These are phyloP conservation scores for Triplophysa dalaica DNA, from an alignment of 2,113 vertebrate species.

Conservation along the genomic window DNA sequence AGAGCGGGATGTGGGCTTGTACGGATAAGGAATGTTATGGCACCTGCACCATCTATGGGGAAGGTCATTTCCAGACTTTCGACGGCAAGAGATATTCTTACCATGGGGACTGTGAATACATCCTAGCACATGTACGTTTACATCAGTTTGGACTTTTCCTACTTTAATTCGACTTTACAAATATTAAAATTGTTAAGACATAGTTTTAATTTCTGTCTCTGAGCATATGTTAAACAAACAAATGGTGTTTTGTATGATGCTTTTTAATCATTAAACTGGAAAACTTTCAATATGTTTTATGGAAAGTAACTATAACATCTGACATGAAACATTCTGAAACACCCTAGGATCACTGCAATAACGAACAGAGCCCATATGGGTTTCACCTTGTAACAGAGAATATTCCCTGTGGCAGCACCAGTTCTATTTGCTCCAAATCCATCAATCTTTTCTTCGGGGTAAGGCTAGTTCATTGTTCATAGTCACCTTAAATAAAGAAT, in stretches of 20 bases:
- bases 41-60: conserved; percentile 86
- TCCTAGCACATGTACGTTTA: conserved; percentile 82
- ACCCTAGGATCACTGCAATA: conserved; percentile 81
- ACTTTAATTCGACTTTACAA: not conserved
- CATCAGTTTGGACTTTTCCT: not conserved
- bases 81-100: conserved; percentile 86
- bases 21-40: conserved; percentile 77
- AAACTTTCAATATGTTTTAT: not conserved
- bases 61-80: conserved; percentile 88
- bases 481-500: not conserved
- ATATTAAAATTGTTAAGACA: too few species aligned
- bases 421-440: conserved; percentile 84
- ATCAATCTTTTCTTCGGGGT: conserved; percentile 88
- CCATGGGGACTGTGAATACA: conserved; percentile 86
- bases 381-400: conserved; percentile 86
- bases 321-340: not conserved
- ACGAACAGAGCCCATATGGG: conserved; percentile 60
- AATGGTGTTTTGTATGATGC: too few species aligned
- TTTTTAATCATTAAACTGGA: too few species aligned
- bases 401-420: conserved; percentile 82
- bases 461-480: conserved; percentile 19
- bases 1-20: conserved; percentile 81
- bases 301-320: not conserved
- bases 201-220: too few species aligned
- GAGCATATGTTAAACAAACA: too few species aligned